Evolutionary conservation across 2,888 invertebrate genomes (phyloP).

Genomic region (Trilocha varians): DNA sequence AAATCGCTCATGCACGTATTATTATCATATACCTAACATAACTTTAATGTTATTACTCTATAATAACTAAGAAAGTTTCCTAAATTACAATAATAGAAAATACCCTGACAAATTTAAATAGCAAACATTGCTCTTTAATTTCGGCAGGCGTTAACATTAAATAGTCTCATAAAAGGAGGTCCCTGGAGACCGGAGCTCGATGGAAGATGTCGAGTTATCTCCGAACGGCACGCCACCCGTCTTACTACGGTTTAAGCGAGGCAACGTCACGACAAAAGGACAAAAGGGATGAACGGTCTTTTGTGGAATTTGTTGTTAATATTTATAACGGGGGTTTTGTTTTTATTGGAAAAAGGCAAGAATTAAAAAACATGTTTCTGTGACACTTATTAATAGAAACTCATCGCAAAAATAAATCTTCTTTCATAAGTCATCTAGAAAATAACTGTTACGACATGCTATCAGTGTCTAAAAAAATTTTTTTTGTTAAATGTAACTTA

Average conservation of each 20-base stretch:
- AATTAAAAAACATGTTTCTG: not conserved
- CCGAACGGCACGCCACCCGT: conserved; percentile 19
- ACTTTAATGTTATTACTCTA: no score
- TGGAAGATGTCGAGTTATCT: conserved; percentile 23
- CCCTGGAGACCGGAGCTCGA: conserved; percentile 2
- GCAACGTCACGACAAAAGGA: conserved; percentile 13
- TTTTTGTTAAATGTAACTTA: no score
- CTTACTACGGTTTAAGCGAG: conserved; percentile 18
- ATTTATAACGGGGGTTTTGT: not conserved
- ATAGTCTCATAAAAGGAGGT: not conserved
- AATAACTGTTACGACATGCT: no score
- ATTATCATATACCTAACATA: no score
- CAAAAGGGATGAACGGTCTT: not conserved
- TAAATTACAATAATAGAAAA: no score
- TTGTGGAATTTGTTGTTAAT: not conserved
- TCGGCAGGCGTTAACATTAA: not conserved
- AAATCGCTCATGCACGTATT: no score
- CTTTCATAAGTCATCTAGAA: no score
- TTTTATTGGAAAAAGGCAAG: not conserved
- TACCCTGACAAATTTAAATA: no score
- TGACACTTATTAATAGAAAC: no score
- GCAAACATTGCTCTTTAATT: not conserved
- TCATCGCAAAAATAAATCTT: no score
- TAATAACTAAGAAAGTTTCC: no score
- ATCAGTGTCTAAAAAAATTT: no score